A percentile compares a stretch with the other conserved stretches of the same genome.
Conservation (phyloP, 2,797 vertebrate species). For the Pempheris klunzingeri region DNA sequence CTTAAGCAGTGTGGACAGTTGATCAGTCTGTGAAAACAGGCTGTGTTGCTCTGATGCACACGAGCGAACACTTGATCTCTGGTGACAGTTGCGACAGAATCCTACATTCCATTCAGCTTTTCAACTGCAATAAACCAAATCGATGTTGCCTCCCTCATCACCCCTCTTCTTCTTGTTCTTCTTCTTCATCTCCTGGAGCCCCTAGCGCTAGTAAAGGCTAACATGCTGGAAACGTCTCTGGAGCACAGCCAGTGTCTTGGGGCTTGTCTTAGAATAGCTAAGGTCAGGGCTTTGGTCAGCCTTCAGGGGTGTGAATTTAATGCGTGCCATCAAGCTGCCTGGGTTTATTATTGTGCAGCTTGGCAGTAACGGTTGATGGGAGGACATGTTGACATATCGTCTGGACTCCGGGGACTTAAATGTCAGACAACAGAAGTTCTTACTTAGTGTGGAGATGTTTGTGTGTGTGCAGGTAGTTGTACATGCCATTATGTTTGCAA, state of each 20-base stretch:
- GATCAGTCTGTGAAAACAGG: slow-evolving; percentile 31
- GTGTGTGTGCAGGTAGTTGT: slow-evolving; percentile 34
- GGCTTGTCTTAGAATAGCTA: slow-evolving; percentile 65
- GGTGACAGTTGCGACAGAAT: slow-evolving; percentile 58
- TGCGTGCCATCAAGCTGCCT: slow-evolving; percentile 50
- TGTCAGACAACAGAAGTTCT: slow-evolving; percentile 59
- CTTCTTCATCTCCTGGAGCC: slow-evolving; percentile 39
- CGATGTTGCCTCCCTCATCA: slow-evolving; percentile 31
- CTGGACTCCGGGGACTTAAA: slow-evolving; percentile 51
- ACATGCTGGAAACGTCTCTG: slow-evolving; percentile 57
- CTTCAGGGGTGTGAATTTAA: slow-evolving; percentile 61
- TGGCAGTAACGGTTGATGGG: slow-evolving; percentile 57
- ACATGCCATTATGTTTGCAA: neutral
- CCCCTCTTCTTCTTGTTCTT: slow-evolving; percentile 8
- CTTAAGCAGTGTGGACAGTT: neutral
- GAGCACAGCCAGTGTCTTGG: slow-evolving; percentile 52
- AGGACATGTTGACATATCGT: slow-evolving; percentile 54
- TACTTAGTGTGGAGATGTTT: slow-evolving; percentile 26
- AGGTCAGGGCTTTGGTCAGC: slow-evolving; percentile 63
- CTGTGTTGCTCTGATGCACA: slow-evolving; percentile 19
- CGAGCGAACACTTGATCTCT: slow-evolving; percentile 32
- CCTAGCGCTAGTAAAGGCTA: slow-evolving; percentile 57
- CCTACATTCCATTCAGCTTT: slow-evolving; percentile 50
- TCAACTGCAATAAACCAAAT: slow-evolving; percentile 54
- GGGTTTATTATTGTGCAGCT: slow-evolving; percentile 56